These are phyloP conservation scores for Tenthredo distinguenda DNA, from an alignment of 2,888 invertebrate genomes.

Conservation along the genomic window DNA sequence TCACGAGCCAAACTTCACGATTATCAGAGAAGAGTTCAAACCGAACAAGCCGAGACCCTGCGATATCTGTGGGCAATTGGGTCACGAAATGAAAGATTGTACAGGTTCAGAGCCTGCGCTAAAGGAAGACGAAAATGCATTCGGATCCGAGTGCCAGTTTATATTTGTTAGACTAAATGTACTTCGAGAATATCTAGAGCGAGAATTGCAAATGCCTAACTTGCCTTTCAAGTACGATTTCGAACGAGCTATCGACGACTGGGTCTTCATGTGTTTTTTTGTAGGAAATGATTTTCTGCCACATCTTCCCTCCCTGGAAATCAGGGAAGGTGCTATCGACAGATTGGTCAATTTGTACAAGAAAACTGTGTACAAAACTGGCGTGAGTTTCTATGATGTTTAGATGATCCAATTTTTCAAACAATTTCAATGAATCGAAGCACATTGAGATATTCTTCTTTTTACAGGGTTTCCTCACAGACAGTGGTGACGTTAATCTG, in stretches of 20 bases:
- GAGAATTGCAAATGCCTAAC: conserved; percentile 93
- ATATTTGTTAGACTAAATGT: conserved; percentile 97
- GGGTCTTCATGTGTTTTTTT: conserved; percentile 99
- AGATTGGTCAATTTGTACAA: conserved; percentile 96
- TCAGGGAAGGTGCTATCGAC: conserved; percentile 98
- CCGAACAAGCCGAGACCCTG: conserved; percentile 98
- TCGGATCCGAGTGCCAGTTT: conserved; percentile 89
- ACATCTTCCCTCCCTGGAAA: conserved; percentile 98
- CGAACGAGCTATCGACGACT: conserved; percentile 97
- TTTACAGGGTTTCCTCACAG: conserved; percentile 93
- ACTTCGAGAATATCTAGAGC: conserved; percentile 94
- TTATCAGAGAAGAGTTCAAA: conserved; percentile 98
- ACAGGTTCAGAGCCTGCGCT: conserved; percentile 84
- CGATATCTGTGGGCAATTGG: conserved; percentile 94
- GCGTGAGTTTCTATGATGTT: conserved; percentile 79
- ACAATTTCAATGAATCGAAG: not conserved
- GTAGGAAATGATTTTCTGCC: conserved; percentile 99
- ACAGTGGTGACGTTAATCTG: conserved; percentile 96
- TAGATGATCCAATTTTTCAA: too few relatives aligned
- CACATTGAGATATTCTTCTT: conserved; percentile 52
- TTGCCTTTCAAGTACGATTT: conserved; percentile 97
- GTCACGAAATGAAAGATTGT: conserved; percentile 97
- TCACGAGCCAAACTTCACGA: conserved; percentile 99
- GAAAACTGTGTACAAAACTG: conserved; percentile 95
- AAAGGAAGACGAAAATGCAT: conserved; percentile 82